phyloP scores from a whole-genome alignment of 2,797 vertebrate genomes.

The Ispidina lecontei region DNA sequence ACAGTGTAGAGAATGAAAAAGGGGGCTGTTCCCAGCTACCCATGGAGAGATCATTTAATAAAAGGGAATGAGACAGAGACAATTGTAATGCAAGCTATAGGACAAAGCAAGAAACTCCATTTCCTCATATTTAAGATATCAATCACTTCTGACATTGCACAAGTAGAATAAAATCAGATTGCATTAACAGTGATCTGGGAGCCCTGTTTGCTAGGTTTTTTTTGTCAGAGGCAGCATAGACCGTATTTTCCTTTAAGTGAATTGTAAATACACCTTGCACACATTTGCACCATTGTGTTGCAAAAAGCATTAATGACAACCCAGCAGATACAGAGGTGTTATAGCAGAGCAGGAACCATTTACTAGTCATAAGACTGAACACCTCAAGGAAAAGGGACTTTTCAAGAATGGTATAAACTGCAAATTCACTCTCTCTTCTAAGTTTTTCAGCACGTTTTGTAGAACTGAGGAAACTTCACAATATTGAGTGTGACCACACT shows the following conservation, averaged over 20 bases:
- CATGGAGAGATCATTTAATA: not conserved
- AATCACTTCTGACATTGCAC: not conserved
- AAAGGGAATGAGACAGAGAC: not conserved
- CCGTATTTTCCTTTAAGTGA: not conserved
- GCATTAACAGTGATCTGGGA: conserved; percentile 8
- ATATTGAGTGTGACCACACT: not conserved
- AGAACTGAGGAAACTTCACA: not conserved
- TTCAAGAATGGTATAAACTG: not conserved
- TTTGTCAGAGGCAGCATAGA: not conserved
- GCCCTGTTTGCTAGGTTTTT: not conserved
- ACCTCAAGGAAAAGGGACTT: not conserved
- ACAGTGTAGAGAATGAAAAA: not conserved
- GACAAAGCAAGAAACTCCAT: not conserved
- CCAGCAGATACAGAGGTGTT: not conserved
- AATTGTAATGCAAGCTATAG: not conserved
- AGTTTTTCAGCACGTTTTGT: not conserved
- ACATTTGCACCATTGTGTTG: not conserved
- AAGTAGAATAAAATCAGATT: conserved; percentile 34
- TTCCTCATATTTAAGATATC: conserved; percentile 38
- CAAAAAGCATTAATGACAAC: not conserved
- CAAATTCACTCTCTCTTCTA: not conserved
- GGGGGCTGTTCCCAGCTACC: not conserved
- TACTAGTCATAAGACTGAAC: not conserved
- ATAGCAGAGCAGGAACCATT: not conserved
- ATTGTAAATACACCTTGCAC: not conserved